phyloP scores from a whole-genome alignment of 2,797 vertebrate species.

The Gambusia yucatana region DNA sequence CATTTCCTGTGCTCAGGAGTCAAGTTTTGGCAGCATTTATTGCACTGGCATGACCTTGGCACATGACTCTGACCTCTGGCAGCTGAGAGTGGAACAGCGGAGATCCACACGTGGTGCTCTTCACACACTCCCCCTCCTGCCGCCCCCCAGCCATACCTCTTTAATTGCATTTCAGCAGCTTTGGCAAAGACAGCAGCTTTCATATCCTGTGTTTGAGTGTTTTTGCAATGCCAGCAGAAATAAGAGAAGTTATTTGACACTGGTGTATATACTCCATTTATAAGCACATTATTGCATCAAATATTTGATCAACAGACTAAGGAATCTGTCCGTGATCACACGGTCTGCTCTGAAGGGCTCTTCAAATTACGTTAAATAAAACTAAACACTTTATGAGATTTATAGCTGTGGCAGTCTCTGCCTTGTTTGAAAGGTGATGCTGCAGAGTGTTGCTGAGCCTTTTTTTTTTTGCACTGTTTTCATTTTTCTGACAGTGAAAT shows the following conservation, averaged over 20 bases:
- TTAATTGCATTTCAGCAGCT: conserved; percentile 70
- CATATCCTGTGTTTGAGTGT: conserved; percentile 69
- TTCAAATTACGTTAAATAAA: background rate
- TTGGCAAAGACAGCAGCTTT: conserved; percentile 63
- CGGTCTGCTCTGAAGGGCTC: conserved; percentile 10
- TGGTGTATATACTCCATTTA: conserved; percentile 41
- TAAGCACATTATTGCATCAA: conserved; percentile 55
- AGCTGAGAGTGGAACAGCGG: conserved; percentile 46
- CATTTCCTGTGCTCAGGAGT: conserved; percentile 14
- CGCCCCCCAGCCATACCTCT: conserved; percentile 20
- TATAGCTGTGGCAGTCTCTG: background rate
- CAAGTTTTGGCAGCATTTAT: conserved; percentile 7
- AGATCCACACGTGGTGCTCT: conserved; percentile 51
- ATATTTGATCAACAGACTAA: conserved; percentile 49
- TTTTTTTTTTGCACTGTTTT: conserved; percentile 7
- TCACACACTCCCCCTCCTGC: conserved; percentile 18
- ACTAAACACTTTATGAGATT: conserved; percentile 13
- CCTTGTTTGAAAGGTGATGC: conserved; percentile 8
- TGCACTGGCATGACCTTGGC: conserved; percentile 57
- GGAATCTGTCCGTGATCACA: conserved; percentile 13
- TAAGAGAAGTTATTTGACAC: conserved; percentile 69
- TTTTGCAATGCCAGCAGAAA: conserved; percentile 78
- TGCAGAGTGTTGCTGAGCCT: conserved; percentile 1
- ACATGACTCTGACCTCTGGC: conserved; percentile 47
- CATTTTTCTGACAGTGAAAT: conserved; percentile 29